A percentile compares a stretch with the other conserved stretches of the same genome.
phyloP scores from a whole-genome alignment of 2,888 invertebrate genomes.

The Morpho deidamia region DNA sequence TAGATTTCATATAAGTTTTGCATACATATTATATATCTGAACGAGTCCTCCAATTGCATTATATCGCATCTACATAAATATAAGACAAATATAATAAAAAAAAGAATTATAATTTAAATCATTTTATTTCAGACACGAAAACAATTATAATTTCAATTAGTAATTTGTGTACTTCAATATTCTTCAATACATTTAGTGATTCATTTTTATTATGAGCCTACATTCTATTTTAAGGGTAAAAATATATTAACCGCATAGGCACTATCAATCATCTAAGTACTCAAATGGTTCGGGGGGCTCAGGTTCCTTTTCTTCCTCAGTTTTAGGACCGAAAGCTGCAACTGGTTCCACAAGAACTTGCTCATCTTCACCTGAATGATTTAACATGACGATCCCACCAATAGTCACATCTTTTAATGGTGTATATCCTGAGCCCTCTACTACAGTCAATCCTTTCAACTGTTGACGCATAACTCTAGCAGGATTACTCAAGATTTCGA shows the following conservation, averaged over 20 bases:
- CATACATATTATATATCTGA: too few relatives aligned
- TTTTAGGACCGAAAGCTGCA: slow-evolving; percentile 92
- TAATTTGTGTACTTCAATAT: slow-evolving; percentile 50
- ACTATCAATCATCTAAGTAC: slow-evolving; percentile 89
- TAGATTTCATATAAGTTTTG: too few relatives aligned
- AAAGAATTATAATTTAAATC: slow-evolving; percentile 17
- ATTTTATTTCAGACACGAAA: slow-evolving; percentile 35
- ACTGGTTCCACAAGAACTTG: slow-evolving; percentile 96
- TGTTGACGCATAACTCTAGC: slow-evolving; percentile 97
- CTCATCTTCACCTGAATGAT: slow-evolving; percentile 88
- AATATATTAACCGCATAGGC: slow-evolving; percentile 37
- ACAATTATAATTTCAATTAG: slow-evolving; percentile 49
- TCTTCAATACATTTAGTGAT: slow-evolving; percentile 48
- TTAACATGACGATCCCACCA: slow-evolving; percentile 97
- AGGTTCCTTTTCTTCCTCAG: slow-evolving; percentile 97
- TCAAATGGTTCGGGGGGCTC: slow-evolving; percentile 99
- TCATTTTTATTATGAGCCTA: slow-evolving; percentile 38
- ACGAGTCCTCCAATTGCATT: too few relatives aligned
- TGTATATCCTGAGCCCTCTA: slow-evolving; percentile 88
- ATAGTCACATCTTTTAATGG: slow-evolving; percentile 95
- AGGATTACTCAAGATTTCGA: slow-evolving; percentile 96
- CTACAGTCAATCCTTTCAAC: slow-evolving; percentile 85
- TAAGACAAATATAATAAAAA: neutral
- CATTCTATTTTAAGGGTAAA: slow-evolving; percentile 30
- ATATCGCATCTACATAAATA: too few relatives aligned